Base-by-base conservation (phyloP, 2,888 invertebrate species). In the Anoncus sp. region DNA sequence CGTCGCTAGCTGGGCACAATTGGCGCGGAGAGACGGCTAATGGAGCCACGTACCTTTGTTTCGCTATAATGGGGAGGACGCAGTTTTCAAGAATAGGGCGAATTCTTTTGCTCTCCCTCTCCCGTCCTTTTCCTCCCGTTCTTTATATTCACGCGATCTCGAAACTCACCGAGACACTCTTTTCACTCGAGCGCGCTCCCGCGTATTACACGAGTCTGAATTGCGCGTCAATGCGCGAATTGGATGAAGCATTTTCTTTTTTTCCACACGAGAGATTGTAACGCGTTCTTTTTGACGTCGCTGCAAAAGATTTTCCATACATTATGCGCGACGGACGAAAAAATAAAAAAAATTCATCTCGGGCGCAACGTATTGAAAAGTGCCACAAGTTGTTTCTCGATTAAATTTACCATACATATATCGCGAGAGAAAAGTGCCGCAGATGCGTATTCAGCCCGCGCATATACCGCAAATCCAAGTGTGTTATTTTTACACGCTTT, bases 21-120 rank as follows among this genome's bases (percentile, higher is more conserved):
- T 75, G 78, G 66, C 75, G 70, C n/a, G n/a, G n/a, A n/a, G 71
- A 78, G 78, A 75, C 47, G 57, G 67, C 62, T 67, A 72, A 79
- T 79, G 75, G 75, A 72, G 75, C 70, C 45, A 67, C 63, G 75
- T 69, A 75, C 75, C 75, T 79, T 79, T 79, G 79, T 79, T 79
- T 69, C 72, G 45, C 47, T 27, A 69, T 79, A 79, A 79, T 75
- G 79, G 75, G 63, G 43, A 69, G 79, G 79, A 72, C 72, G 78
- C 71, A 75, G 62, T 79, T 79, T 79, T 79, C 71, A 63, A 75
- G 78, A 78, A 78, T 71, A 57, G 78, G 66, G 71, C 55, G 66
- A 75, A 78, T 60, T 78, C 14, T 63, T 31, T 40, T 18, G 18
- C 20, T 38, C 49, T 40, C 20, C n/a, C n/a, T 55, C 55, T 55